Evolutionary conservation across 2,113 vertebrate species (phyloP).

Genomic region (Eidolon helvum): DNA sequence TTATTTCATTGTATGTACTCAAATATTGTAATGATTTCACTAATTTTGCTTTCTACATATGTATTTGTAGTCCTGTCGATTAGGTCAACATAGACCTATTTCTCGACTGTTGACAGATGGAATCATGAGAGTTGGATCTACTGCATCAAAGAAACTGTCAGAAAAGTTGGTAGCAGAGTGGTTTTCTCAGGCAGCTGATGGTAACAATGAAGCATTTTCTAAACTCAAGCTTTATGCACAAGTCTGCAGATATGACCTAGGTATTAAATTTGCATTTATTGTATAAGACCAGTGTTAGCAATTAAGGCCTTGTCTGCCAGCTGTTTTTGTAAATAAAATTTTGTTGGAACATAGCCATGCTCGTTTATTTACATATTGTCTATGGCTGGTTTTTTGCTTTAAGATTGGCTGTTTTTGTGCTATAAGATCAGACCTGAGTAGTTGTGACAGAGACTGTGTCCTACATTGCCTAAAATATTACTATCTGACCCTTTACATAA

Average conservation of each 20-base stretch:
- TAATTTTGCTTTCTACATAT: constrained; percentile 42
- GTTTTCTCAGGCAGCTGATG: constrained; percentile 93
- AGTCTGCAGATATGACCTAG: constrained; percentile 97
- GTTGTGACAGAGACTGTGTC: neutral
- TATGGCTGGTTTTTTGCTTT: constrained; percentile 24
- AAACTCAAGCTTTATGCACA: constrained; percentile 98
- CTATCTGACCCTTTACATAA: neutral
- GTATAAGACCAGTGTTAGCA: neutral
- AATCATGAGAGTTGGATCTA: constrained; percentile 93
- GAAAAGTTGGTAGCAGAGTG: constrained; percentile 96
- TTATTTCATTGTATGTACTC: neutral
- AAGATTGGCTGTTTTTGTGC: constrained; percentile 35
- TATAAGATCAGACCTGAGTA: constrained; percentile 22
- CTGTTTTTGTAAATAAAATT: constrained; percentile 48
- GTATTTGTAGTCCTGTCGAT: constrained; percentile 91
- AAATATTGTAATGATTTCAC: neutral
- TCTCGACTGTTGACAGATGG: constrained; percentile 94
- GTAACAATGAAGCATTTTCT: constrained; percentile 94
- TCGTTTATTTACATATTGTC: constrained; percentile 31
- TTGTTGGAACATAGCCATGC: constrained; percentile 9
- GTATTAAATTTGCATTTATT: constrained; percentile 81
- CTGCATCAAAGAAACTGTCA: constrained; percentile 90
- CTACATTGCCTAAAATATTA: neutral
- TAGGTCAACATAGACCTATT: constrained; percentile 98
- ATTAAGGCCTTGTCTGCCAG: neutral